Evolutionary conservation across 2,113 vertebrate genomes (phyloP).

Genomic region (Scophthalmus maximus): DNA sequence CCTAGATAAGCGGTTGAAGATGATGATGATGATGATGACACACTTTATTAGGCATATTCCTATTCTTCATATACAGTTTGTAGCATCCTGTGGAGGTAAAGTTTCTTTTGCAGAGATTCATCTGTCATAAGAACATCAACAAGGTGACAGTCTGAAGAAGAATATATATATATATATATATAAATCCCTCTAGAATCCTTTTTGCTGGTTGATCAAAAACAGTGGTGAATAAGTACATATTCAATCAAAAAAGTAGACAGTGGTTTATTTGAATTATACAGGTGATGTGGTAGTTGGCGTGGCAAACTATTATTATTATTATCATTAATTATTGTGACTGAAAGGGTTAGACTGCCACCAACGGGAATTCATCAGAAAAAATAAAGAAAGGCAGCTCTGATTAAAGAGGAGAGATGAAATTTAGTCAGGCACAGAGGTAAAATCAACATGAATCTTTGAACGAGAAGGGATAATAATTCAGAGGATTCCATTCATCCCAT

Average conservation of each 20-base stretch:
- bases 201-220: background rate
- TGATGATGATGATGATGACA: no score
- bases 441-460: background rate
- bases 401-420: conserved; percentile 2
- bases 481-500: background rate
- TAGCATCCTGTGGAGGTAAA: background rate
- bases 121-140: background rate
- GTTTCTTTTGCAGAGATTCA: background rate
- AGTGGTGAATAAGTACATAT: background rate
- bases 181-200: no score
- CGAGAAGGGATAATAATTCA: background rate
- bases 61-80: no score
- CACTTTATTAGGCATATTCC: no score
- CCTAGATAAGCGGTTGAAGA: no score
- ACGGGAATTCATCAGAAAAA: background rate
- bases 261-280: background rate
- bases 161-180: no score
- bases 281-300: background rate
- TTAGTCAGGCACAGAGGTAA: background rate
- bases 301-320: no score
- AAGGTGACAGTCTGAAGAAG: no score
- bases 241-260: background rate
- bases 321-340: background rate
- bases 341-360: background rate
- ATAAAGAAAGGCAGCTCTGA: background rate